Evolutionary conservation across 2,888 invertebrate species (phyloP), one percentile per base, ranked within the genome.

Genomic region (Marronus borbonicus): DNA sequence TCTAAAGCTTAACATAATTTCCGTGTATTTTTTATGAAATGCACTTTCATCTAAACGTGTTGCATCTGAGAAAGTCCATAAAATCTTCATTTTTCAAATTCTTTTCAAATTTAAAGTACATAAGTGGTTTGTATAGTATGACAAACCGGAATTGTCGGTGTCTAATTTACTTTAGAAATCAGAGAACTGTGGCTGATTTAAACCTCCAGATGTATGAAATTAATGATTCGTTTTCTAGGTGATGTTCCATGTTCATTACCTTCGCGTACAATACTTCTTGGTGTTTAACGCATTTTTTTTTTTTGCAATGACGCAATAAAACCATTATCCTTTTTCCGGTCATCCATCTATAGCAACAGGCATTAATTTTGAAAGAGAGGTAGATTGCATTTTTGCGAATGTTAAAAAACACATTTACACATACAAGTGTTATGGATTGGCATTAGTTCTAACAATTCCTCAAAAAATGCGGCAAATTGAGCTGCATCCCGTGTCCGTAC

Each of bases 391-490:
- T 79, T 82, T 78, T 82, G 79, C 79, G 80, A 78, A 81, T 80
- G 80, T 81, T 79, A 80, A 80, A 72, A 81, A 79, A 82, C 81
- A 79, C 80, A 80, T 80, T 81, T n/a, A n/a, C n/a, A n/a, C n/a
- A n/a, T 80, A 79, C 80, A 80, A 80, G 28, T 50, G 10, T n/a
- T n/a, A 50, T n/a, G 14, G 7, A 50, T 50, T n/a, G 50, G 50
- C 10, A 50, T 8, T 50, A 8, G 14, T 14, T 14, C 50, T 10
- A 50, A 50, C n/a, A 50, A 50, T 50, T 14, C 50, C 50, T 50
- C 3, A 50, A 50, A 50, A 52, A 7, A 52, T 1, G n/a, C 8
- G 14, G 8, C 12, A 14, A 52, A 52, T 52, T 52, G 12, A 52
- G 12, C 12, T 52, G 1, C n/a, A 3, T n/a, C 52, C 12, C 14